These are phyloP conservation scores for Vireo griseus DNA, from an alignment of 2,797 vertebrate species.

Conservation along the genomic window DNA sequence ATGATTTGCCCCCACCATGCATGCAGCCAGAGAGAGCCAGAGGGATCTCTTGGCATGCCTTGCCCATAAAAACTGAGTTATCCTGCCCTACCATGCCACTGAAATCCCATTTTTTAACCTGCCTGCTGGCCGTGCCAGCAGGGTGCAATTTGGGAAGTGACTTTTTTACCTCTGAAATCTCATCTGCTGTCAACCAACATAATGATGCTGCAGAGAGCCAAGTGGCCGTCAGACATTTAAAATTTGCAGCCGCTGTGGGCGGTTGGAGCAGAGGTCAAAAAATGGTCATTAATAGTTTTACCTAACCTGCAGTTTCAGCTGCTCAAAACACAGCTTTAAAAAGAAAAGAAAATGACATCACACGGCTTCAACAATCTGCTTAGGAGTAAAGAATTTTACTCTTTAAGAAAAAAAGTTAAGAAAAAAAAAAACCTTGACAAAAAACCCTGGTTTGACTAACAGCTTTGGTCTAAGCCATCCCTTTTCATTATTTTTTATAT, in stretches of 20 bases:
- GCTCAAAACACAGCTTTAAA: neutral
- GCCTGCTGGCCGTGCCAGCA: neutral
- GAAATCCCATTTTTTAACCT: neutral
- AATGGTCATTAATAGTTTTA: neutral
- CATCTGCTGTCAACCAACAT: neutral
- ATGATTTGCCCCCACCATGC: rapidly evolving
- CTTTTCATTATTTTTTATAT: slow-evolving; percentile 49
- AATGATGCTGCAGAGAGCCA: neutral
- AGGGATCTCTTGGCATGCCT: neutral
- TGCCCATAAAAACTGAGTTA: rapidly evolving
- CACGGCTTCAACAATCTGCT: neutral
- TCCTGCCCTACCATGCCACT: neutral
- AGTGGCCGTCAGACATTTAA: neutral
- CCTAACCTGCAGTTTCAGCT: neutral
- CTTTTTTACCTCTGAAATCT: slow-evolving; percentile 13
- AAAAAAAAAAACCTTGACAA: neutral
- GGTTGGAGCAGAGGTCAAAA: slow-evolving; percentile 16
- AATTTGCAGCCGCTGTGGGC: neutral
- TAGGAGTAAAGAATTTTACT: neutral
- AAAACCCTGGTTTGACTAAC: neutral
- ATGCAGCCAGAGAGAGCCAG: rapidly evolving
- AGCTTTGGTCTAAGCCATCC: slow-evolving; percentile 27
- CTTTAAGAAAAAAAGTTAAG: neutral
- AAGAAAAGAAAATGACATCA: slow-evolving; percentile 19
- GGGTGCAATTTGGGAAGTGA: neutral